Conservation (phyloP, 2,797 vertebrate genomes). For the Nothura maculosa region DNA sequence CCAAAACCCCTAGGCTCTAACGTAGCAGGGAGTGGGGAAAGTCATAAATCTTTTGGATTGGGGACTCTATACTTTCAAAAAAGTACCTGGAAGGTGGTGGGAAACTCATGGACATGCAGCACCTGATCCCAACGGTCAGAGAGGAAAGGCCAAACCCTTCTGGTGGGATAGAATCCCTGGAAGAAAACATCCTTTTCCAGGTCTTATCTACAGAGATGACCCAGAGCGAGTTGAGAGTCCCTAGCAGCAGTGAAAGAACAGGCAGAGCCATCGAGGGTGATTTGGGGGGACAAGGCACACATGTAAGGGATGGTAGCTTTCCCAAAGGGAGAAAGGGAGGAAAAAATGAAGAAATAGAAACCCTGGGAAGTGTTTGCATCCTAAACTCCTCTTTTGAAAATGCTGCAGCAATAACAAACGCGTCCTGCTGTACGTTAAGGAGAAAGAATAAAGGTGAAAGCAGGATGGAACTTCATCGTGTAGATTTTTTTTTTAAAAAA, state of each 20-base stretch:
- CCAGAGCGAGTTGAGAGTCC: neutral
- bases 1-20: neutral
- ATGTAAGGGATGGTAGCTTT: neutral
- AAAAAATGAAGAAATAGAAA: neutral
- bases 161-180: accelerated
- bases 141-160: neutral
- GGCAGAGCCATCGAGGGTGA: neutral
- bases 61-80: neutral
- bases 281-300: neutral
- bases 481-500: neutral
- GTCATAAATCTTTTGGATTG: neutral
- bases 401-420: neutral
- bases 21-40: neutral
- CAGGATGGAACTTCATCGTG: neutral
- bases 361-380: neutral
- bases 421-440: neutral
- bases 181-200: neutral
- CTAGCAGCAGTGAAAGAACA: neutral
- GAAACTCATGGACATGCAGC: neutral
- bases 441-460: slow-evolving; percentile 60
- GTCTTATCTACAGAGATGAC: neutral
- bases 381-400: neutral
- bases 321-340: neutral
- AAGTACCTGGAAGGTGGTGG: neutral
- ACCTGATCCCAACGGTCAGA: accelerated